Conservation (phyloP, 2,888 invertebrate species). For the Trichogramma dendrolimi region DNA sequence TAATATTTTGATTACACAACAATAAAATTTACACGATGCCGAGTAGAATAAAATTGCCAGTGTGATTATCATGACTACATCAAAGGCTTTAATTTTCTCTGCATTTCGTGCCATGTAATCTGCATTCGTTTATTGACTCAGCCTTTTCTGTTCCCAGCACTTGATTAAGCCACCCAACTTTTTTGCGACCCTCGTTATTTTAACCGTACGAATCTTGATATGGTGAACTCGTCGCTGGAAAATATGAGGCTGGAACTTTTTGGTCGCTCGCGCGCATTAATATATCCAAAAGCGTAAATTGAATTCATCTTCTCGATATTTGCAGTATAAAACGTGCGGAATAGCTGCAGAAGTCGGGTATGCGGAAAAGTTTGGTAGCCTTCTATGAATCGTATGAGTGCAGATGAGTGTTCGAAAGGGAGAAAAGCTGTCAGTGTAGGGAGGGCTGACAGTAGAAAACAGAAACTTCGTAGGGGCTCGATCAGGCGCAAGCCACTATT, state of each 20-base stretch:
- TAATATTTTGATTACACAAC: too few species aligned
- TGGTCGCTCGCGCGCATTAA: conserved; percentile 10
- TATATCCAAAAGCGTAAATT: conserved; percentile 9
- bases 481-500: conserved; percentile 22
- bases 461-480: conserved; percentile 21
- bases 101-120: too few species aligned
- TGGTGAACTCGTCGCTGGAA: not conserved
- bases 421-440: conserved; percentile 24
- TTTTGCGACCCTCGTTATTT: not conserved
- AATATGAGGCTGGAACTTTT: conserved; percentile 18
- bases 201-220: not conserved
- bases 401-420: not conserved
- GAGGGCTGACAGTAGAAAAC: not conserved
- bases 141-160: not conserved
- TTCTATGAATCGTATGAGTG: not conserved
- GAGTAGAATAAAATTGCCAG: too few species aligned
- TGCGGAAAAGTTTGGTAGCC: conserved; percentile 1
- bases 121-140: not conserved
- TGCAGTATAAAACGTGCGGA: not conserved
- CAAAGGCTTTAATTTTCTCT: too few species aligned
- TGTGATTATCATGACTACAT: too few species aligned
- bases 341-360: not conserved
- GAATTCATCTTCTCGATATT: conserved; percentile 24
- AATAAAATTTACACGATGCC: too few species aligned
- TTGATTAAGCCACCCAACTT: not conserved